Percentiles rank a stretch among this genome's conserved stretches.
phyloP scores from a whole-genome alignment of 2,797 vertebrate genomes.

The Acanthiza pusilla region DNA sequence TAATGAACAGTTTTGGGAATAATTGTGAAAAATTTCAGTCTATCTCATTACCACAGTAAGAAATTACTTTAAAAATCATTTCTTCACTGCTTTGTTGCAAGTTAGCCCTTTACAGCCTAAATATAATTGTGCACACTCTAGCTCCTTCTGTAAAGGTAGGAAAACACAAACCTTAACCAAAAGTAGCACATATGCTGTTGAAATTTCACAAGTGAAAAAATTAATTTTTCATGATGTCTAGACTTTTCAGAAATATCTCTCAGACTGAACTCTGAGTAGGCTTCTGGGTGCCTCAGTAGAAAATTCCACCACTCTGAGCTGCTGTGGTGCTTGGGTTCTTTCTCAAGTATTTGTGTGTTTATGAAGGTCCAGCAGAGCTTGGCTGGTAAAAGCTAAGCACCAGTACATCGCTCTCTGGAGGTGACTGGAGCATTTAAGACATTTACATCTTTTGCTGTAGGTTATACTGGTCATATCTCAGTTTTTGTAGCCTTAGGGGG shows the following conservation, averaged over 20 bases:
- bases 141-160: not conserved
- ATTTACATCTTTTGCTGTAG: not conserved
- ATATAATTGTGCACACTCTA: not conserved
- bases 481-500: not conserved
- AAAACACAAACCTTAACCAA: not conserved
- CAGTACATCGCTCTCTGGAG: not conserved
- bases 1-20: not conserved
- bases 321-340: not conserved
- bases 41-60: not conserved
- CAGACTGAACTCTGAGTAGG: not conserved
- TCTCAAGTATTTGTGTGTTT: not conserved
- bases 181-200: not conserved
- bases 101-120: not conserved
- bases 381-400: not conserved
- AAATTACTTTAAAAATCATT: not conserved
- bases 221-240: not conserved
- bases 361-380: not conserved
- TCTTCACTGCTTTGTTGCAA: not conserved
- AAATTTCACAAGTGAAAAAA: not conserved
- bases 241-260: not conserved
- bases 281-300: not conserved
- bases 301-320: not conserved
- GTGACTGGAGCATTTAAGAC: not conserved
- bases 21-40: not conserved
- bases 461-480: not conserved